Base-by-base conservation (phyloP, 2,797 vertebrate species). In the Graptemys geographica region DNA sequence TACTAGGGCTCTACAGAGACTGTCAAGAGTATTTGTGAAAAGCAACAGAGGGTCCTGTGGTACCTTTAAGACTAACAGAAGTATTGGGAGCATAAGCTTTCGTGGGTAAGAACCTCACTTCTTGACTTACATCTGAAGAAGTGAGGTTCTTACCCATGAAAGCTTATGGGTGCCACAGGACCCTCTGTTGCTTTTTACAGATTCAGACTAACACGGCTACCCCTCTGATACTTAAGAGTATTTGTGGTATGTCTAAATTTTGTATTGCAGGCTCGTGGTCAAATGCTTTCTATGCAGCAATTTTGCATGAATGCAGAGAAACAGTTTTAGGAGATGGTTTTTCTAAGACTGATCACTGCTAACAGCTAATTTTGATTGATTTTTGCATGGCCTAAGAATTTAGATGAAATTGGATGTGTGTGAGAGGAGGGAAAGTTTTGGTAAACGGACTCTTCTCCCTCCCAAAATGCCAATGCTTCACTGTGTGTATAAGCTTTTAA, bases 261-360 rank as follows among this genome's bases (percentile, higher is more conserved):
- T 94, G 13, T 59, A 37, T 56, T 76, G n/a, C 31, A 84, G 76
- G 12, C 83, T 86, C 51, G n/a, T 49, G 41, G 82, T 89, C 41
- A 5, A 0, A 0, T 8, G 1, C 79, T 51, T 81, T 85, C 28
- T 0, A 0, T 69, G 11, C 89, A 44, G 52, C 41, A 79, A 21
- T 56, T 8, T 93, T 88, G 4, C 62, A 84, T 3, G 28, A 89
- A 89, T 62, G 56, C 92, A 86, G 76, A 69, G 37, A 41, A 93
- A 37, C 18, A 83, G 15, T 65, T 55, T 62, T 51, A 69, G 9
- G n/a, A 6, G 5, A 19, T 37, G 19, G 16, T 69, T 69, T 65
- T 69, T 69, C 19, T 21, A 37, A 69, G 65, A 37, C n/a, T 21
- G n/a, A 37, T 69, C 9, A 69, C 19, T 69, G 19, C 65, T 37